Base-by-base conservation (phyloP, 92 coral and sea anemone species). In the Epizoanthus stellaris region DNA sequence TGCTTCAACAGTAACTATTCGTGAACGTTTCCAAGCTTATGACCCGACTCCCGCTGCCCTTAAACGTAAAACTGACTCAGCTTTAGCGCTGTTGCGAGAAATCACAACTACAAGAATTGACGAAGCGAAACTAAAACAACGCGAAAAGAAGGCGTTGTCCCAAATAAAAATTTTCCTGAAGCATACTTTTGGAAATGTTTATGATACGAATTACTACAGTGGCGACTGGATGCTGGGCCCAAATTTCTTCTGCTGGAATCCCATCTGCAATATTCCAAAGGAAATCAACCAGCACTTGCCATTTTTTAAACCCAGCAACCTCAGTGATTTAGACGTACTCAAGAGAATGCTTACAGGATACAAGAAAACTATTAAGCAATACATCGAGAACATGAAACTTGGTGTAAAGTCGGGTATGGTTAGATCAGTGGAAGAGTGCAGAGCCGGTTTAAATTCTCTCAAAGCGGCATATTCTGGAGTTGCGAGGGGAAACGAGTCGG, bases 201-300 rank as follows among this genome's bases (percentile, higher is more conserved):
- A 92, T 61, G 98, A 88, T 25, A 80, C 83, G 2, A 86, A 91
- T 61, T 94, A 94, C 63, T 94, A 94, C 76, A 82, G 84, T 0
- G 98, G 89, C 2, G 98, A 91, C 6, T 94, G 98, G 98, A 89
- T 94, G 93, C n/a, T 94, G 64, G 98, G 98, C 15, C 98, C 98
- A 1, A 94, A 94, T 75, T 91, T 94, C 59, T 94, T 94, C 87
- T 94, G 98, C 12, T 90, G 92, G 93, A 94, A 87, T 59, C 92
- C 94, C 5, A 90, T 94, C 56, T 94, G 98, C 76, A 21, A 25
- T 38, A 45, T 92, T 0, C 93, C 91, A 3, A 85, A 52, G 21
- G 89, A 87, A 43, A 69, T 94, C 38, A 54, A 57, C 0, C 16
- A 63, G 12, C 90, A 89, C 47, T 59, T 94, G 69, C 82, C 76